A percentile compares a stretch with the other conserved stretches of the same genome.
Evolutionary conservation across 2,888 invertebrate genomes (phyloP).

Genomic region (Xestobium rufovillosum): DNA sequence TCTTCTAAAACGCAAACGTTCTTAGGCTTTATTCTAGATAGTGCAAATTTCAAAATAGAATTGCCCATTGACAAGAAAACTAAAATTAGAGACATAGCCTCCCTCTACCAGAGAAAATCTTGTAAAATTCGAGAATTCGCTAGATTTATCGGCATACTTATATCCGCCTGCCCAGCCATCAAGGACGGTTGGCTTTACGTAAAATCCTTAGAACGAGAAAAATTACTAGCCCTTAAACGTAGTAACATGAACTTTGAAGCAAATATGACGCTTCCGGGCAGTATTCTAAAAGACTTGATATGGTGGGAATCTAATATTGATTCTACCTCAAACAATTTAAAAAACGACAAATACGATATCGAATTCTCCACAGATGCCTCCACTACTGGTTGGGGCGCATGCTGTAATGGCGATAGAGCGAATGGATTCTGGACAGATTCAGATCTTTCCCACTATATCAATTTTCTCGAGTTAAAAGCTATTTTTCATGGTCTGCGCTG

Average conservation of each 20-base stretch:
- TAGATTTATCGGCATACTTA: slow-evolving; percentile 5
- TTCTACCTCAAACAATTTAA: slow-evolving; percentile 10
- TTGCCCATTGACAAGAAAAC: slow-evolving; percentile 3
- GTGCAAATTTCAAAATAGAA: not conserved
- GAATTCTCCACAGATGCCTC: slow-evolving; percentile 23
- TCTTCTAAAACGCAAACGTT: not conserved
- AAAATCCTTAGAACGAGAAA: slow-evolving; percentile 7
- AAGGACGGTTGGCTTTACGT: slow-evolving; percentile 9
- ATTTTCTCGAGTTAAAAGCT: slow-evolving; percentile 20
- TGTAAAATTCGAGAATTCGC: slow-evolving; percentile 7
- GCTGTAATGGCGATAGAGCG: slow-evolving; percentile 9
- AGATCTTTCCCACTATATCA: slow-evolving; percentile 16
- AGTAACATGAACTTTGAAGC: slow-evolving; percentile 5
- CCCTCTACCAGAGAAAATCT: not conserved
- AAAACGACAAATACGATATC: slow-evolving; percentile 8
- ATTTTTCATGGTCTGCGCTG: slow-evolving; percentile 18
- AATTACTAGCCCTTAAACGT: slow-evolving; percentile 6
- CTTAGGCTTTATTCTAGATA: slow-evolving; percentile 5
- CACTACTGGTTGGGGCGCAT: slow-evolving; percentile 18
- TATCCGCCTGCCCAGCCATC: slow-evolving; percentile 10
- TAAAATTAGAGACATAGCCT: not conserved
- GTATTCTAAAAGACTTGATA: not conserved
- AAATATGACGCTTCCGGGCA: slow-evolving; percentile 2
- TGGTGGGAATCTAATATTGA: slow-evolving; percentile 9
- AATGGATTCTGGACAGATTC: slow-evolving; percentile 16